phyloP scores from a whole-genome alignment of 1,140 invertebrate species.

The Brachionus plicatilis region DNA sequence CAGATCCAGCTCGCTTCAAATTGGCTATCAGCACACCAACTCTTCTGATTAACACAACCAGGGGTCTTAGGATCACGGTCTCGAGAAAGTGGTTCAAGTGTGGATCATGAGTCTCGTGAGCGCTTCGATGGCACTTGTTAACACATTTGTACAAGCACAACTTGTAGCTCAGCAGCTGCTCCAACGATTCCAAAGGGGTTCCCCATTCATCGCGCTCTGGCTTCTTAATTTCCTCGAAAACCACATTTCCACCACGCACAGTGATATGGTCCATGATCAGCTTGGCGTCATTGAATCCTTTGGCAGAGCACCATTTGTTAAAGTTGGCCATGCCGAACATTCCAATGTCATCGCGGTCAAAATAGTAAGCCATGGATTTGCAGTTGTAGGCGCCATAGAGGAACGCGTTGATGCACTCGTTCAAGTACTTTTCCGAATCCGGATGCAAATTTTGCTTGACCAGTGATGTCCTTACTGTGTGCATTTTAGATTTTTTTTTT shows the following conservation, averaged over 20 bases:
- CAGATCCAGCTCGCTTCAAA: slow-evolving; percentile 61
- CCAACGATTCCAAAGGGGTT: slow-evolving; percentile 65
- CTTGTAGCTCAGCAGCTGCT: slow-evolving; percentile 68
- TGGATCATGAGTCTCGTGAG: slow-evolving; percentile 41
- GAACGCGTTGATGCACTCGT: background rate
- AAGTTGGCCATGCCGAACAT: slow-evolving; percentile 47
- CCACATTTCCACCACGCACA: background rate
- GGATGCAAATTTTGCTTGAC: slow-evolving; percentile 5
- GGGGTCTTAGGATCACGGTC: slow-evolving; percentile 60
- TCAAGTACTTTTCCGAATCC: background rate
- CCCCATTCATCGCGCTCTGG: slow-evolving; percentile 64
- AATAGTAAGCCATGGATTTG: slow-evolving; percentile 63
- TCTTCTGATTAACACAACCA: slow-evolving; percentile 63
- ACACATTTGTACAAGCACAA: slow-evolving; percentile 65
- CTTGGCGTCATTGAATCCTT: background rate
- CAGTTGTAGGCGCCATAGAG: background rate
- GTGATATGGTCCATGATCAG: slow-evolving; percentile 16
- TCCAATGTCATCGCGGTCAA: slow-evolving; percentile 69
- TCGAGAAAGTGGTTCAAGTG: slow-evolving; percentile 62
- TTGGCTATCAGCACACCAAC: slow-evolving; percentile 61
- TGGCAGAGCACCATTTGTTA: background rate
- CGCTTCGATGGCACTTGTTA: background rate
- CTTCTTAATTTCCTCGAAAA: slow-evolving; percentile 49
- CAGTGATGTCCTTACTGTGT: slow-evolving; percentile 9
- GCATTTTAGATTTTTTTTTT: background rate